phyloP scores from a whole-genome alignment of 2,888 invertebrate genomes.

The Chymomyza procnemis region DNA sequence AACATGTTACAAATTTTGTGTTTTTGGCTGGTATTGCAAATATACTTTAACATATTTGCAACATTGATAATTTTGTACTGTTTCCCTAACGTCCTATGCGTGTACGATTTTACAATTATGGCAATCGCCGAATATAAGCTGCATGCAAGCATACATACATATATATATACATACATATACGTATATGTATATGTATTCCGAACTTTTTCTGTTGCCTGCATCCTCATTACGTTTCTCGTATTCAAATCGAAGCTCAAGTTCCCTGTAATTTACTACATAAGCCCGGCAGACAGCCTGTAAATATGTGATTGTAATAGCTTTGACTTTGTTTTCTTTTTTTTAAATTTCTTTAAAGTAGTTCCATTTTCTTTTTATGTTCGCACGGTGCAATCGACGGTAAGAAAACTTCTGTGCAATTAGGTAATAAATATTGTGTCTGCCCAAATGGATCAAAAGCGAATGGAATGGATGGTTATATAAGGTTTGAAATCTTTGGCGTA shows the following conservation, averaged over 20 bases:
- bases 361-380: constrained; percentile 29
- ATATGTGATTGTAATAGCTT: constrained; percentile 66
- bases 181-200: not conserved
- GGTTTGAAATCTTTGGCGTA: not conserved
- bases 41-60: not conserved
- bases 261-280: constrained; percentile 39
- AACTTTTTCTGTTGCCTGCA: not conserved
- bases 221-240: constrained; percentile 34
- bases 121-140: too few species aligned
- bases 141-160: not conserved
- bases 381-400: constrained; percentile 35
- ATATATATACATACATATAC: not conserved
- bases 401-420: constrained; percentile 73
- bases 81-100: not conserved
- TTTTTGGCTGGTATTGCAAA: not conserved
- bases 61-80: constrained; percentile 2
- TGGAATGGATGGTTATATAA: not conserved
- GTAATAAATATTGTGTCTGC: constrained; percentile 48
- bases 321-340: constrained; percentile 65
- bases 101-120: too few species aligned
- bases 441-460: not conserved
- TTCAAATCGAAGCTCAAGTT: constrained; percentile 53
- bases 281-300: constrained; percentile 17
- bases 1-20: not conserved
- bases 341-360: constrained; percentile 61